Conservation (phyloP, 1,140 invertebrate species). For the Phymastichus coffea region DNA sequence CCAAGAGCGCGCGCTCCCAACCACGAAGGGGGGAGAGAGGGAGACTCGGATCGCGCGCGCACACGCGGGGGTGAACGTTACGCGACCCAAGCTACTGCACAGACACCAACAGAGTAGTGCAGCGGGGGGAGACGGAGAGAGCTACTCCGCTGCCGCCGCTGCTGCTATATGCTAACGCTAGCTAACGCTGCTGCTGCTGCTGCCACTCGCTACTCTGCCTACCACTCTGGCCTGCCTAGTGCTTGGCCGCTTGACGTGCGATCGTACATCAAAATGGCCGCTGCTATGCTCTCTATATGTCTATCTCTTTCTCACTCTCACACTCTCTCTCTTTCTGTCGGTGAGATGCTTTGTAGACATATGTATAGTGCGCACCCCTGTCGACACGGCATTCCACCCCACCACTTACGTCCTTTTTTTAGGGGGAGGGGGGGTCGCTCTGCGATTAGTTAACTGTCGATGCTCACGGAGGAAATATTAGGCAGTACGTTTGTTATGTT, state of each 20-base stretch:
- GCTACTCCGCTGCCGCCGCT: neutral
- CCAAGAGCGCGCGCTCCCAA: no score
- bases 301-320: conserved; percentile 36
- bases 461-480: no score
- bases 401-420: no score
- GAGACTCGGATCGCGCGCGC: no score
- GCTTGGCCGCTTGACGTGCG: conserved; percentile 43
- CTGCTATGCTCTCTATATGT: conserved; percentile 12
- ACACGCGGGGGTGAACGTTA: conserved; percentile 15
- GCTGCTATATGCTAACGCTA: neutral
- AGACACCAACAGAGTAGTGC: no score
- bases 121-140: neutral
- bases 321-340: neutral
- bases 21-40: no score
- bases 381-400: no score
- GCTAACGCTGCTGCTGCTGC: neutral
- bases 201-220: conserved; percentile 19
- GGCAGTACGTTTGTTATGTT: no score
- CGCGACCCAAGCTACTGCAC: no score
- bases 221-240: conserved; percentile 33
- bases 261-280: conserved; percentile 54
- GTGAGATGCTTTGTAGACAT: no score
- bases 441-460: no score
- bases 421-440: no score
- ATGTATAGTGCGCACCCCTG: neutral